Conservation (phyloP, 1,140 invertebrate species). For the Drosophila nebulosa region DNA sequence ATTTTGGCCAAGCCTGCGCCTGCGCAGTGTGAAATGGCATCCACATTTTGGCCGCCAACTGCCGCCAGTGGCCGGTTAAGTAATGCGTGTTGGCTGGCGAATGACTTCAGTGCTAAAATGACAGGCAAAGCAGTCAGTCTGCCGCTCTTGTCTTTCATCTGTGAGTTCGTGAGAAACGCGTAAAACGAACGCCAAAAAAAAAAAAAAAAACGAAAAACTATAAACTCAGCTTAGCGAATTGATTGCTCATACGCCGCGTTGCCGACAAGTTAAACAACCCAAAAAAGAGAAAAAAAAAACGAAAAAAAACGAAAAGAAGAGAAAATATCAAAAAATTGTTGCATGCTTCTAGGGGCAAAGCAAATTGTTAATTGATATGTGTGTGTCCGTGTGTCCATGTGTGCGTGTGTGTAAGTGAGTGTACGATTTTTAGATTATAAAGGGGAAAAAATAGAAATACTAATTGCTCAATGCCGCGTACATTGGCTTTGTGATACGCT, state of each 20-base stretch:
- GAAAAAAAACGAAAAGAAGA: no score
- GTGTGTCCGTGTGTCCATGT: constrained; percentile 1
- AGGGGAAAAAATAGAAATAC: constrained; percentile 25
- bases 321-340: constrained; percentile 54
- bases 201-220: constrained; percentile 31
- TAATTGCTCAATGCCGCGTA: constrained; percentile 42
- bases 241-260: constrained; percentile 59
- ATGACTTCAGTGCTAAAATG: constrained; percentile 51
- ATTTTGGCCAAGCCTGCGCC: constrained; percentile 29
- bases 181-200: constrained; percentile 37
- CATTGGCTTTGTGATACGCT: constrained; percentile 17
- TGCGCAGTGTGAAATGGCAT: constrained; percentile 54
- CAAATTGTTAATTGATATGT: constrained; percentile 59
- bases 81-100: constrained; percentile 14
- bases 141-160: not conserved
- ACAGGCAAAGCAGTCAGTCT: not conserved
- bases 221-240: constrained; percentile 45
- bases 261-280: not conserved
- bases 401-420: constrained; percentile 16
- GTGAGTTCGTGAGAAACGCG: not conserved
- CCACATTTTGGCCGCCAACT: constrained; percentile 1
- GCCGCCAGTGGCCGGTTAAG: constrained; percentile 32
- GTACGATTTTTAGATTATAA: constrained; percentile 2
- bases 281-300: no score
- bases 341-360: constrained; percentile 56